Conservation (phyloP, 2,888 invertebrate genomes). For the Scaeva pyrastri region DNA sequence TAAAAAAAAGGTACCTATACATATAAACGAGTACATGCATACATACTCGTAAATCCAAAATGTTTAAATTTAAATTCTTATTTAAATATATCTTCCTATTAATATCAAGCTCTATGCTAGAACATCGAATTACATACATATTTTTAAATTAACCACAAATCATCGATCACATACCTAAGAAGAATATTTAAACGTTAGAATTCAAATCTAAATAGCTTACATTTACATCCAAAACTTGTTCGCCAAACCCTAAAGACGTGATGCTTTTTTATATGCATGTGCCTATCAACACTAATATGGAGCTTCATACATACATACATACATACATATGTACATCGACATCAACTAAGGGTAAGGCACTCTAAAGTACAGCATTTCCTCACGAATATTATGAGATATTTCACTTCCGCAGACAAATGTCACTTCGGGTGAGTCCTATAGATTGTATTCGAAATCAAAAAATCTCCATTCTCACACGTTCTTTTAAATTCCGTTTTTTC, state of each 20-base stretch:
- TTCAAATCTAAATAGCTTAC: conserved; percentile 32
- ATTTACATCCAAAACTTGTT: conserved; percentile 12
- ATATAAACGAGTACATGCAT: too few species aligned
- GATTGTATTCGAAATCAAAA: conserved; percentile 45
- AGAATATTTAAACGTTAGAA: conserved; percentile 36
- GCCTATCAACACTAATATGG: too few species aligned
- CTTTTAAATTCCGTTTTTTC: conserved; percentile 32
- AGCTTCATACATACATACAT: too few species aligned
- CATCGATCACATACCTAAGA: conserved; percentile 12
- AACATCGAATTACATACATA: too few species aligned
- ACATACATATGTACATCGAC: too few species aligned
- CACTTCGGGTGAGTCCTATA: conserved; percentile 14
- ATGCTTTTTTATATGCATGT: too few species aligned
- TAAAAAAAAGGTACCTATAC: too few species aligned
- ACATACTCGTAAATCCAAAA: too few species aligned
- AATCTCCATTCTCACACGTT: conserved; percentile 43
- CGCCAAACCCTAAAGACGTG: conserved; percentile 27
- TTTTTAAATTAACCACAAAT: not conserved
- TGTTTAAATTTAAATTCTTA: too few species aligned
- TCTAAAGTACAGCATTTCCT: conserved; percentile 15
- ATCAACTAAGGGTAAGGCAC: not conserved
- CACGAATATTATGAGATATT: conserved; percentile 21
- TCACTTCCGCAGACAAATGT: conserved; percentile 36
- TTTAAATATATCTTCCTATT: too few species aligned
- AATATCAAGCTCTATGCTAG: too few species aligned